These are phyloP conservation scores for Nemapogon koenigi DNA, from an alignment of 2,888 invertebrate species.

Conservation along the genomic window DNA sequence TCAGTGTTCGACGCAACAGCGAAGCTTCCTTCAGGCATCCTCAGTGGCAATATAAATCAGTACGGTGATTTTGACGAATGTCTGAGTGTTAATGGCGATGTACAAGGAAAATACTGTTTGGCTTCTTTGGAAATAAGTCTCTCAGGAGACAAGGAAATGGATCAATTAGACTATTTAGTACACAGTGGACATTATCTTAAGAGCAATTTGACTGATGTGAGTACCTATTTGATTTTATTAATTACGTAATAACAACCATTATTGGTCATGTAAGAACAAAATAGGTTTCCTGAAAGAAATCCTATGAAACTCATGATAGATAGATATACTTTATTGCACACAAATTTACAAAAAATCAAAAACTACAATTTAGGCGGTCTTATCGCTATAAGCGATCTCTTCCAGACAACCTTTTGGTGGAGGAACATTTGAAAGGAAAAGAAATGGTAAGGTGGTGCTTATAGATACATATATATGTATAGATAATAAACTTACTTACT, in stretches of 20 bases:
- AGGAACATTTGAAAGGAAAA: too few relatives aligned
- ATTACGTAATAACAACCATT: not conserved
- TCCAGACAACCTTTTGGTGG: too few relatives aligned
- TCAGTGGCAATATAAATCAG: constrained; percentile 74
- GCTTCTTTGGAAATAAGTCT: constrained; percentile 59
- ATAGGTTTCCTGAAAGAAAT: too few relatives aligned
- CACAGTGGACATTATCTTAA: constrained; percentile 60
- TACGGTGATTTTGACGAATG: constrained; percentile 76
- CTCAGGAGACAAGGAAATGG: constrained; percentile 27
- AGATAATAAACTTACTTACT: too few relatives aligned
- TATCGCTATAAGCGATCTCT: too few relatives aligned
- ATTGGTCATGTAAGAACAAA: too few relatives aligned
- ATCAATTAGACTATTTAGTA: constrained; percentile 42
- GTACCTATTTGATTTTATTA: constrained; percentile 20
- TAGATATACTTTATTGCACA: too few relatives aligned
- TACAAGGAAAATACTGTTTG: constrained; percentile 71
- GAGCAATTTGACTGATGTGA: constrained; percentile 62
- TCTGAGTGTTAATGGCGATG: constrained; percentile 55
- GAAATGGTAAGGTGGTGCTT: too few relatives aligned
- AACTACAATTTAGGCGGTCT: too few relatives aligned
- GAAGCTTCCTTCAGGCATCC: constrained; percentile 70
- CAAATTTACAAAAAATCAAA: too few relatives aligned
- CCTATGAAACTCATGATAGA: too few relatives aligned
- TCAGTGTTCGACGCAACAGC: constrained; percentile 77
- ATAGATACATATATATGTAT: too few relatives aligned